phyloP scores from a whole-genome alignment of 2,888 invertebrate species.

The Fragum sueziense region DNA sequence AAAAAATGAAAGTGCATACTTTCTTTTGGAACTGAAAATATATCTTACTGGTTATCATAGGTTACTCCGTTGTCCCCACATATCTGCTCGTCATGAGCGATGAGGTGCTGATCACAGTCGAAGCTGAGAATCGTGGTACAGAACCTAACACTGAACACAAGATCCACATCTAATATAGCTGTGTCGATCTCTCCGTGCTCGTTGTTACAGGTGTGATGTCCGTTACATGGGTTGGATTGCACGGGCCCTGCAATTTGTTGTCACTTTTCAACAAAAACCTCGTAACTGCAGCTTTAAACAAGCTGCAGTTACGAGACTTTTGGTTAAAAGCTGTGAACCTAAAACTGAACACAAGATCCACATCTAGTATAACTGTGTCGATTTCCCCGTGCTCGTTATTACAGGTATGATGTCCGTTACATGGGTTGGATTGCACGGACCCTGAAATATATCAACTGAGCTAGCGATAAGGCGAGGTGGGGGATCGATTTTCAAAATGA shows the following conservation, averaged over 20 bases:
- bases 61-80: background rate
- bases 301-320: too few species aligned
- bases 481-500: too few species aligned
- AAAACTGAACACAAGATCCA: background rate
- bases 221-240: background rate
- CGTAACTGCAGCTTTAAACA: too few species aligned
- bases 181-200: background rate
- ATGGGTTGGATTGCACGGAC: background rate
- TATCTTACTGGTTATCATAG: slow-evolving; percentile 10
- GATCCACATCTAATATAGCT: background rate
- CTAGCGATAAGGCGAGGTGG: too few species aligned
- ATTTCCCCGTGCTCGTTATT: background rate
- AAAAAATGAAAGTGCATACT: too few species aligned
- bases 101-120: background rate
- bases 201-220: background rate
- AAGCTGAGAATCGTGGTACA: background rate
- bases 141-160: background rate
- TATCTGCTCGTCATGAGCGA: background rate
- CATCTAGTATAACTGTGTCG: background rate
- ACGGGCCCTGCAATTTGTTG: background rate
- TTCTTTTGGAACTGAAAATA: too few species aligned
- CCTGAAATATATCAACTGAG: too few species aligned
- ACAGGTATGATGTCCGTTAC: background rate
- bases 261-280: too few species aligned
- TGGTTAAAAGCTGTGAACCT: too few species aligned